Percentiles rank a stretch among this genome's conserved stretches.
These are phyloP conservation scores for Mormyrops boulengeri DNA, from an alignment of 2,797 vertebrate species.

Conservation along the genomic window DNA sequence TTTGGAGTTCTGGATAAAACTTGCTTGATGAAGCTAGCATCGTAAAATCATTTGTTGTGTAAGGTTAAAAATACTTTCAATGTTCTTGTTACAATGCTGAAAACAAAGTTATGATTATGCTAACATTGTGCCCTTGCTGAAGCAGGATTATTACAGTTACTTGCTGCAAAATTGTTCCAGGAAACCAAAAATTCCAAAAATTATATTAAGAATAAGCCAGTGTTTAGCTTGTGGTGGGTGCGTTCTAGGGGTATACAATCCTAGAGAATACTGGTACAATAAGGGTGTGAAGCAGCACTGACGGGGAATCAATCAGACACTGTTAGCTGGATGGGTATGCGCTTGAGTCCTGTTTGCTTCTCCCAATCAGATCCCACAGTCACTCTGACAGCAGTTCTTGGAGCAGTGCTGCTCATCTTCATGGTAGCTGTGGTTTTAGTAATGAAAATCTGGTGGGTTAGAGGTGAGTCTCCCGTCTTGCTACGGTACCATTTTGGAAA, in stretches of 20 bases:
- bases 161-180: neutral
- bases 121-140: neutral
- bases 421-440: constrained; percentile 7
- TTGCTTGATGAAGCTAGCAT: neutral
- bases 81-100: neutral
- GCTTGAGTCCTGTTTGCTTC: neutral
- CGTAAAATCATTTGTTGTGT: neutral
- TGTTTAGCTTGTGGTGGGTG: neutral
- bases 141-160: neutral
- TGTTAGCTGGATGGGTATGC: neutral
- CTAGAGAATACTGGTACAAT: neutral
- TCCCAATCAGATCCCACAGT: constrained; percentile 2
- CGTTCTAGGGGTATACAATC: neutral
- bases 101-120: neutral
- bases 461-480: neutral
- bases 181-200: neutral
- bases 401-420: neutral
- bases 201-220: neutral
- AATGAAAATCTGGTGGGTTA: neutral
- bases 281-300: neutral
- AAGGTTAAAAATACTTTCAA: neutral
- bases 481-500: neutral
- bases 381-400: neutral
- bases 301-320: neutral
- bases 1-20: neutral